These are phyloP conservation scores for Phocides pigmalion DNA, from an alignment of 1,140 invertebrate genomes.

Conservation along the genomic window DNA sequence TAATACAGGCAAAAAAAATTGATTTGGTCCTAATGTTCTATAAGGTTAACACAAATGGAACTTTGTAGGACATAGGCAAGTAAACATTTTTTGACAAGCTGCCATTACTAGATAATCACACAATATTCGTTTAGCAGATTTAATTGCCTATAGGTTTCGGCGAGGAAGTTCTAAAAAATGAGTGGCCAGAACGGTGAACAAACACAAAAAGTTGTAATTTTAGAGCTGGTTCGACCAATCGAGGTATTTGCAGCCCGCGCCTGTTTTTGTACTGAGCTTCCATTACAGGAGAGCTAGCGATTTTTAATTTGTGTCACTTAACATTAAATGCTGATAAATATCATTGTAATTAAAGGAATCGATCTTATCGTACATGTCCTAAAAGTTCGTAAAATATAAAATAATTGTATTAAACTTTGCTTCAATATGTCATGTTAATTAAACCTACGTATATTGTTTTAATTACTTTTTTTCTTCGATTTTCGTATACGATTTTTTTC, in stretches of 20 bases:
- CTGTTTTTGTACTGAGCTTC: conserved; percentile 28
- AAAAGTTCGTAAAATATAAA: background rate
- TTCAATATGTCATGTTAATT: too few species aligned
- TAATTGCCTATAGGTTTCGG: conserved; percentile 55
- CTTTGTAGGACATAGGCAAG: too few species aligned
- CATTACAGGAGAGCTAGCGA: conserved; percentile 36
- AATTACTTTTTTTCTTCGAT: too few species aligned
- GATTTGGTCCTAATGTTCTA: too few species aligned
- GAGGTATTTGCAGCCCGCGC: conserved; percentile 57
- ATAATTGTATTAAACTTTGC: too few species aligned
- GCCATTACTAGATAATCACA: background rate
- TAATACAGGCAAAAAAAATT: too few species aligned
- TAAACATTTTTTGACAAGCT: too few species aligned
- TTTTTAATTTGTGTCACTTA: conserved; percentile 28
- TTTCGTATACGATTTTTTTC: too few species aligned
- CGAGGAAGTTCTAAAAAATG: conserved; percentile 68
- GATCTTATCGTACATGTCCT: background rate
- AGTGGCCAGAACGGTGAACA: conserved; percentile 60
- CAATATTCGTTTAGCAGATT: background rate
- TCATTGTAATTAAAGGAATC: background rate
- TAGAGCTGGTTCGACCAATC: conserved; percentile 74
- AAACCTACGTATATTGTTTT: too few species aligned
- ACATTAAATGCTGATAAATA: background rate
- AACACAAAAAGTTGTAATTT: conserved; percentile 76
- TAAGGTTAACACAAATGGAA: too few species aligned